Base-by-base conservation (phyloP, 2,888 invertebrate species). In the Leptinotarsa haldemani region DNA sequence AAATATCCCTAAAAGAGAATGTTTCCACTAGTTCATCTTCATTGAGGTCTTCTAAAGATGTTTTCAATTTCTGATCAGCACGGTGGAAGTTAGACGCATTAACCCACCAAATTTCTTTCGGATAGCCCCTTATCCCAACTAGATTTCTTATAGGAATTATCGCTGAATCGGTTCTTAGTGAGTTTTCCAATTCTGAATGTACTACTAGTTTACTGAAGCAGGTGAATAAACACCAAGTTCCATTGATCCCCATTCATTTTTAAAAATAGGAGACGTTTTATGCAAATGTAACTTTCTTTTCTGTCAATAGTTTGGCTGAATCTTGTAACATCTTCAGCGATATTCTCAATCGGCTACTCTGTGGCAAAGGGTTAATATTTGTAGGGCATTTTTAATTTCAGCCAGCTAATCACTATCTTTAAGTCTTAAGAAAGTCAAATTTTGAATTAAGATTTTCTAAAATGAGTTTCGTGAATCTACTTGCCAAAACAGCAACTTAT, bases 11-110 rank as follows among this genome's bases (percentile, higher is more conserved):
- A 2, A 16, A 48, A 48, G 15, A 48, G 16, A 48, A 48, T 48
- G 16, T 16, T 48, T 16, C 4, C 48, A 2, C 4, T 15, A 18
- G 13, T 18, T 58, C 58, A 58, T 18, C 58, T 58, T 58, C 4
- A 18, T 18, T 18, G 15, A 58, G 22, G 2, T 18, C 94, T 88
- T 92, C 92, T 88, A 92, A 91, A 71, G 91, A 83, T 77, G 92
- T 91, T 70, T 92, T 91, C 56, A 56, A 56, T 22, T 56, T 13
- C 9, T 13, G 2, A 2, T n/a, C 56, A 20, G 56, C 56, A 16
- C 56, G 22, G 7, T 25, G 18, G 3, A 58, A 25, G 18, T 58
- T 18, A 4, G 58, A n/a, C 13, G 20, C 22, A 58, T 58, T 20
- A 0, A 16, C 58, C 16, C 58, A 22, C 1, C 13, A 5, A 13